Evolutionary conservation across 2,113 vertebrate genomes (phyloP), one percentile per base, ranked within the genome.

Genomic region (Mesoclemmys tuberculata): DNA sequence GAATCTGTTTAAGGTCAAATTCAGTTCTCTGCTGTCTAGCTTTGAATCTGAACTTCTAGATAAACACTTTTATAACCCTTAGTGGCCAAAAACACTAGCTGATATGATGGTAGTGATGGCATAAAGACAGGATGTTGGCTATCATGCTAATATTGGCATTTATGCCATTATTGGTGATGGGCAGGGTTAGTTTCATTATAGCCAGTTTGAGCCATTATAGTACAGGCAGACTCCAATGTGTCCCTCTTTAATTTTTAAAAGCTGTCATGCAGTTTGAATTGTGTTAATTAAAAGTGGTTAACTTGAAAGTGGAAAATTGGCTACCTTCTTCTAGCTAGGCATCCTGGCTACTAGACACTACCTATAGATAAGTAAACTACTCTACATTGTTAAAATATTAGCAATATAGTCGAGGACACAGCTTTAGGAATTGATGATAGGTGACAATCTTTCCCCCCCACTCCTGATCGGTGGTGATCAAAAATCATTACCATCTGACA

Each of bases 1-100:
- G 93, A 97, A 90, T 61, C 1, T 0, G 49, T 97, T 97, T 95
- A 97, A 97, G 96, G 95, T 97, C 94, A 97, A 96, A 95, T 95
- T 95, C 88, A 97, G 96, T 97, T 97, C 95, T 92, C 95, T 95
- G 87, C 64, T 89, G 91, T 96, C 96, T 91, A 87, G 52, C 96
- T 89, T 95, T 78, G 75, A 96, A 93, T 3, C 10, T 92, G 90
- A 97, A 96, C 84, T 95, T 94, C 58, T 82, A 56, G 38, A 93
- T 35, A 41, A 58, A 54, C 75, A 27, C 35, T 48, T 31, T 41
- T 24, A 54, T 38, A n/a, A 55, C 46, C 88, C 90, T 80, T 19
- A 71, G 55, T 55, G 21, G 68, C 74, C 86, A 86, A 80, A 95
- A 82, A 75, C 35, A 2, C 13, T 3, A 51, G 38, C 64, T 78